Base-by-base conservation (phyloP, 2,113 vertebrate species). In the Solenodon paradoxus region DNA sequence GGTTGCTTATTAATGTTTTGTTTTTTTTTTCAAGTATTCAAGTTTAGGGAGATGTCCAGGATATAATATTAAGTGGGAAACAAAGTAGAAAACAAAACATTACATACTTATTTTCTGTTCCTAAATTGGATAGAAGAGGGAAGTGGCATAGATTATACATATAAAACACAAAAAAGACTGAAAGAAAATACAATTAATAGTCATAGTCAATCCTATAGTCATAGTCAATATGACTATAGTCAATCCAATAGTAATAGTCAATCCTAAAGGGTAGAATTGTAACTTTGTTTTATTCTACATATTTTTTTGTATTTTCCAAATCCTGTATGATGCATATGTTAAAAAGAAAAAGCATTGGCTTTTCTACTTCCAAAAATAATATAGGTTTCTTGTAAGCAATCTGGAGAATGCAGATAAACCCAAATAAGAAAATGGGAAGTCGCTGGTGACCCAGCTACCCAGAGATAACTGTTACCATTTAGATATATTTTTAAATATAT, bases 271-370 rank as follows among this genome's bases (percentile, higher is more conserved):
- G 17, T 26, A 80, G 49, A n/a, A 74, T 57, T 80, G 16, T 7
- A 49, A 64, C 16, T 92, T 78, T n/a, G 28, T 69, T 64, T 80
- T 38, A 22, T 90, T 72, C 85, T 38, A 30, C 30, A 11, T 84
- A 55, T 55, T 69, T 63, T 83, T 78, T 47, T 91, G 11, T 92
- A 28, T 88, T 97, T 94, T 86, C 51, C 42, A 93, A 85, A 85
- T 78, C 88, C 42, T 88, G 80, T 92, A 1, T 80, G 64, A 74
- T 84, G 38, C 49, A 2, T 45, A 42, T 38, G 17, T 91, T 94
- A 91, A 94, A 96, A 97, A 92, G 93, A 96, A 97, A 92, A 93
- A 93, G 79, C 47, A 91, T 12, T 85, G 85, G 30, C 74, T 79
- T 92, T 96, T 87, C 81, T 86, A 42, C 40, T 71, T 86, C 86